Evolutionary conservation across 2,113 vertebrate genomes (phyloP).

Genomic region (Aspidoscelis tigris): DNA sequence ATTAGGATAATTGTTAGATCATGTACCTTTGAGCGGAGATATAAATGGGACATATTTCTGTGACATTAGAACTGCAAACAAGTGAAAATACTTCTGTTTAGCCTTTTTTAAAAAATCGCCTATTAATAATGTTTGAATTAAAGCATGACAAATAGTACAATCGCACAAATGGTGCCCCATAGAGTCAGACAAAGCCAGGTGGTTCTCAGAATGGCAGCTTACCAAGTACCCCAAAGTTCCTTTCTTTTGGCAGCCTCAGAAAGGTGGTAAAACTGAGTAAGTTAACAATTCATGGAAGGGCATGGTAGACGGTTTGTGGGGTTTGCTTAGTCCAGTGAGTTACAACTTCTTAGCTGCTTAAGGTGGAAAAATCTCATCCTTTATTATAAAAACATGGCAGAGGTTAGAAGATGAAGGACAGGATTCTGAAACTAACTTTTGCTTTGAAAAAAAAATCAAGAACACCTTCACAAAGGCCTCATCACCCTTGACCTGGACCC

Average conservation of each 20-base stretch:
- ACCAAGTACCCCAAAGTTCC: background rate
- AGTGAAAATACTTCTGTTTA: no score
- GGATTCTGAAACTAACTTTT: slow-evolving; percentile 1
- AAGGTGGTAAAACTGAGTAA: background rate
- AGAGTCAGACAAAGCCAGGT: background rate
- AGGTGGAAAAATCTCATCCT: background rate
- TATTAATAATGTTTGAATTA: no score
- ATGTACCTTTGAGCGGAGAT: no score
- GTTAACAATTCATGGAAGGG: background rate
- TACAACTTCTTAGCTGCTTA: background rate
- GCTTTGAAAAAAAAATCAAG: background rate
- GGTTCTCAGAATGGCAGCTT: background rate
- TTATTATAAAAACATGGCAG: background rate
- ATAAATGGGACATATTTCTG: no score
- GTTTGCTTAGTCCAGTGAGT: background rate
- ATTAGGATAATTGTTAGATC: no score
- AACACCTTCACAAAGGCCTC: background rate
- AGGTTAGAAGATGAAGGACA: background rate
- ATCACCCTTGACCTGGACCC: background rate
- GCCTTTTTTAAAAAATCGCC: no score
- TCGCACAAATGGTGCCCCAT: no score
- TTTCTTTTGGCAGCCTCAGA: background rate
- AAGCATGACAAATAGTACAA: background rate
- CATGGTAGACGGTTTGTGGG: background rate
- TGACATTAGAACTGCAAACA: no score